These are phyloP conservation scores for Cheilosia variabilis DNA, from an alignment of 2,888 invertebrate species.

Conservation along the genomic window DNA sequence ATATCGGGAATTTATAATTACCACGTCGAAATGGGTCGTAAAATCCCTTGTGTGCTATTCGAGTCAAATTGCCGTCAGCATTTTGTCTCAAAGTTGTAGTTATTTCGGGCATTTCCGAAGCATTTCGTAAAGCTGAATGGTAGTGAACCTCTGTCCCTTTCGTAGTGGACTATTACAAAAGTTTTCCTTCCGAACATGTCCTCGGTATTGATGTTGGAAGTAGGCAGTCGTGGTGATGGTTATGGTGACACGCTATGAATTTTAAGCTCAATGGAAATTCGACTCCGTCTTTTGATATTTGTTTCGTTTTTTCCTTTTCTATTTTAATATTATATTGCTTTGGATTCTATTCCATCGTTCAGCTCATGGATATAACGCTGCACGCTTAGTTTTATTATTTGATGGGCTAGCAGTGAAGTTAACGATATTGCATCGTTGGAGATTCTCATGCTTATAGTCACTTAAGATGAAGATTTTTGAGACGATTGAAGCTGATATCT, in stretches of 20 bases:
- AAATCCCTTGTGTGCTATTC: slow-evolving; percentile 40
- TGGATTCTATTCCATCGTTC: neutral
- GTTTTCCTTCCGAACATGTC: neutral
- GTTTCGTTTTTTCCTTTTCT: neutral
- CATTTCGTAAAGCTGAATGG: neutral
- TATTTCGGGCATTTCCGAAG: neutral
- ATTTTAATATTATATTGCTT: slow-evolving; percentile 1
- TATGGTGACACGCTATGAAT: slow-evolving; percentile 14
- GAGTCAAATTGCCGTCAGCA: slow-evolving; percentile 12
- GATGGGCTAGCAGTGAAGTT: slow-evolving; percentile 17
- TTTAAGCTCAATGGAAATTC: slow-evolving; percentile 20
- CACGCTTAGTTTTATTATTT: slow-evolving; percentile 17
- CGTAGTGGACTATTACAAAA: neutral
- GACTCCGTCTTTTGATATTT: neutral
- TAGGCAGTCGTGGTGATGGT: neutral
- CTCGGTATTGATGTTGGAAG: slow-evolving; percentile 1
- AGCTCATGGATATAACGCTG: neutral
- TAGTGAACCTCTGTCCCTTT: neutral
- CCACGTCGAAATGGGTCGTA: slow-evolving; percentile 19
- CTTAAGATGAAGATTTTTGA: neutral
- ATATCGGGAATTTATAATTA: slow-evolving; percentile 46
- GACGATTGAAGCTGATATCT: too few species aligned
- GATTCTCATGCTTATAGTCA: neutral
- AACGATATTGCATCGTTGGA: slow-evolving; percentile 26
- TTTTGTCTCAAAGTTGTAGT: slow-evolving; percentile 10